These are phyloP conservation scores for Halocynthia roretzi DNA, from an alignment of 23 tunicate genomes.

Conservation along the genomic window DNA sequence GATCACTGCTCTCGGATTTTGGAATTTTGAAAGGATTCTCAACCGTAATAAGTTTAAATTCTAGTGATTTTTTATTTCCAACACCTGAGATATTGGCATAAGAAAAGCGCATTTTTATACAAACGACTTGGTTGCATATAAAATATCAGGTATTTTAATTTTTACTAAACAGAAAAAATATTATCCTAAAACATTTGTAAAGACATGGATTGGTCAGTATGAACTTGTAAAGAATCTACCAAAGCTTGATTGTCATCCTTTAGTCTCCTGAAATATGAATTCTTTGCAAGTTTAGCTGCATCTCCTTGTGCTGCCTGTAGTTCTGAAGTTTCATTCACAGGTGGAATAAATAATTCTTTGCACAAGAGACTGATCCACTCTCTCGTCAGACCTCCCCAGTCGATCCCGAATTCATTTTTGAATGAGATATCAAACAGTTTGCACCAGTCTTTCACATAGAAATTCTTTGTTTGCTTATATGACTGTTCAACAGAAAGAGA, in stretches of 20 bases:
- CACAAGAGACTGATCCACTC: conserved; percentile 79
- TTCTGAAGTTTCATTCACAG: background rate
- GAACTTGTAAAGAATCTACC: conserved; percentile 22
- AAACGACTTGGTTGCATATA: too few relatives aligned
- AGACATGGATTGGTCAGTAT: background rate
- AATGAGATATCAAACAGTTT: conserved; percentile 49
- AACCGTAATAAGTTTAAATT: too few relatives aligned
- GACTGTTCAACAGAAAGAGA: conserved; percentile 38
- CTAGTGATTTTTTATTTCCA: too few relatives aligned
- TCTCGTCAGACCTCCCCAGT: conserved; percentile 85
- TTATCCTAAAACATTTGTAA: too few relatives aligned
- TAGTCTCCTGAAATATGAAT: conserved; percentile 57
- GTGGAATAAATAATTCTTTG: conserved; percentile 42
- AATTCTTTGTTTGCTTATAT: conserved; percentile 42
- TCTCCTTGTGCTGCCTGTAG: conserved; percentile 14
- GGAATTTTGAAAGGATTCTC: too few relatives aligned
- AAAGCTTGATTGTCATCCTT: conserved; percentile 85
- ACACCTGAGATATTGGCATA: too few relatives aligned
- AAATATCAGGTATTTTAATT: too few relatives aligned
- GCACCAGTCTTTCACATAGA: conserved; percentile 47
- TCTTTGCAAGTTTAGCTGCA: conserved; percentile 24
- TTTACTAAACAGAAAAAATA: too few relatives aligned
- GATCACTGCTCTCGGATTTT: too few relatives aligned
- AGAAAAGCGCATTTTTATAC: too few relatives aligned
- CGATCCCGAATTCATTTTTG: conserved; percentile 55